Evolutionary conservation across 2,797 vertebrate species (phyloP), one percentile per base, ranked within the genome.

Genomic region (Spinus olivaceus): DNA sequence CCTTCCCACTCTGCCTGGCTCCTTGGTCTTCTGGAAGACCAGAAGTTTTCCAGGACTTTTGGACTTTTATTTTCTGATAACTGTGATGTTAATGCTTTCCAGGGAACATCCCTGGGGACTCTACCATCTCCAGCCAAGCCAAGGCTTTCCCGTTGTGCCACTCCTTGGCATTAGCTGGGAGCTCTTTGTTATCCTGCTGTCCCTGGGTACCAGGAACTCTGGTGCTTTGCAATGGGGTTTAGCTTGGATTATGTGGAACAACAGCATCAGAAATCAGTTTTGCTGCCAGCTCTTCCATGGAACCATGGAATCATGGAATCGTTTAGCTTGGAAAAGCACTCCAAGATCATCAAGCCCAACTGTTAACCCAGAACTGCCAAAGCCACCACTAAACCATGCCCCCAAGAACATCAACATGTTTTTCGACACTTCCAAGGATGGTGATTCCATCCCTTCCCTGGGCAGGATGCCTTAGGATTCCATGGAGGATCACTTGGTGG

Each of bases 401-500:
- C 44, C 57, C 44, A 71, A 0, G 30, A 59, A 71, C 51, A 57
- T 32, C 37, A 4, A 15, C n/a, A 6, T 14, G 39, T 27, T 46
- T 71, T 65, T 16, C 18, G 65, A 2, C 24, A 6, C 9, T 65
- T 35, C 21, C 39, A 28, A 22, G 53, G 44, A 23, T 24, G 51
- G 44, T 33, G 30, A 46, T 51, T 44, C 71, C 50, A 50, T 17
- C 27, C 20, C 27, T 76, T 56, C 17, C 42, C n/a, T 44, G 50
- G n/a, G 14, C 50, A 70, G 49, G 25, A 22, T 51, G 32, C 44
- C n/a, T 81, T 6, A 27, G 22, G 57, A 13, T 32, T 33, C 12
- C 0, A 3, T 1, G 9, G 41, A 64, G 42, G 46, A 49, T 46
- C 35, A 27, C 57, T 3, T 3, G 0, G n/a, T 33, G n/a, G 30